Conservation (phyloP, 2,888 invertebrate genomes). For the Apotomis turbidana region DNA sequence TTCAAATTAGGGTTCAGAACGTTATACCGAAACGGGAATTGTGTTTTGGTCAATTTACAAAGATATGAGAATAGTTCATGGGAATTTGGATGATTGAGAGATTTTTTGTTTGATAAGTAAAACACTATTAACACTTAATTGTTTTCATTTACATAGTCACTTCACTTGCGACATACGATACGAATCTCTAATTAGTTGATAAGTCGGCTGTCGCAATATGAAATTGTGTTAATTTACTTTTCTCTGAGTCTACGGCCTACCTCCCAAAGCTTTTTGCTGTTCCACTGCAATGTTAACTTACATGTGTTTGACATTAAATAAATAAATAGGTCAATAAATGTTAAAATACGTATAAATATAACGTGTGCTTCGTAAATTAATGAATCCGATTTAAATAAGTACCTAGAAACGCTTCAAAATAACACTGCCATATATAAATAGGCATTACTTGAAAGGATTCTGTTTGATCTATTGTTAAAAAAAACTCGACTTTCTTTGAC, state of each 20-base stretch:
- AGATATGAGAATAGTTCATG: conserved; percentile 32
- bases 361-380: too few species aligned
- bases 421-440: neutral
- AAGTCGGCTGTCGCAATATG: too few species aligned
- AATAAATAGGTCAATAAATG: too few species aligned
- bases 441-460: neutral
- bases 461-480: neutral
- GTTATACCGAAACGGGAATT: neutral
- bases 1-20: conserved; percentile 37
- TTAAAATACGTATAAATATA: too few species aligned
- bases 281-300: too few species aligned
- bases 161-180: too few species aligned
- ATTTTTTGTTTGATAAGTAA: conserved; percentile 3
- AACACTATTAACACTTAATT: neutral
- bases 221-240: too few species aligned
- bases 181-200: too few species aligned
- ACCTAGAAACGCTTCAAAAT: neutral
- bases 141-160: too few species aligned
- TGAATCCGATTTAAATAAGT: neutral
- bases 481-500: neutral
- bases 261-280: too few species aligned
- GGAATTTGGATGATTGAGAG: neutral
- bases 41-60: conserved; percentile 27
- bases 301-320: too few species aligned
- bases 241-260: too few species aligned